Base-by-base conservation (phyloP, 2,888 invertebrate genomes). In the Dendrolimus houi region DNA sequence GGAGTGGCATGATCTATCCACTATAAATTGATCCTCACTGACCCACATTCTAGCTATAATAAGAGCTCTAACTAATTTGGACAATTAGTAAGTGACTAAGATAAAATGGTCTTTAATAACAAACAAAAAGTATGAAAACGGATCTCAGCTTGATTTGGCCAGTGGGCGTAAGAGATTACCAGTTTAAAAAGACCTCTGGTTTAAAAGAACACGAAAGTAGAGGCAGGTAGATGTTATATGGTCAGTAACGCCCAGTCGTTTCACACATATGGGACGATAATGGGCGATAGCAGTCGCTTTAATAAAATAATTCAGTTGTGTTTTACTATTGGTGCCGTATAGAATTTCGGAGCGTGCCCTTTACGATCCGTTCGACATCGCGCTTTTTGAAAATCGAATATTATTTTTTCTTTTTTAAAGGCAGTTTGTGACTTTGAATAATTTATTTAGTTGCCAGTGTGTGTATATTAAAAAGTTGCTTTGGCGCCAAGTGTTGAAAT, bases 261-360 rank as follows among this genome's bases (percentile, higher is more conserved):
- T 73, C 87, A 84, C 80, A 83, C 68, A 81, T 86, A 86, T 87
- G 84, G 74, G 71, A 72, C 62, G 74, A 82, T 87, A 86, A 87
- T 88, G 72, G 84, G 74, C 72, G 78, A 76, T 81, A 74, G 68
- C 70, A 72, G 72, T 69, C 74, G 77, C 71, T 68, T 71, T 85
- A 83, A 85, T 87, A 84, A 83, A 85, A 85, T 89, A 87, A 88
- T 85, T 86, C 88, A 89, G 89, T 89, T 83, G 83, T 81, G 3
- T 3, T 12, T 12, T 9, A 47, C 9, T 47, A 47, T 47, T 47
- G 9, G 47, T 12, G 12, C 47, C 47, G 47, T 9, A 47, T 12
- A 47, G 47, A 47, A 47, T 47, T 47, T 47, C 47, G 9, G 12
- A 47, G 47, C 47, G 47, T 47, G 9, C 29, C 12, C 12, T 47